Evolutionary conservation across 2,113 vertebrate species (phyloP).

Genomic region (Grammomys dolichurus): DNA sequence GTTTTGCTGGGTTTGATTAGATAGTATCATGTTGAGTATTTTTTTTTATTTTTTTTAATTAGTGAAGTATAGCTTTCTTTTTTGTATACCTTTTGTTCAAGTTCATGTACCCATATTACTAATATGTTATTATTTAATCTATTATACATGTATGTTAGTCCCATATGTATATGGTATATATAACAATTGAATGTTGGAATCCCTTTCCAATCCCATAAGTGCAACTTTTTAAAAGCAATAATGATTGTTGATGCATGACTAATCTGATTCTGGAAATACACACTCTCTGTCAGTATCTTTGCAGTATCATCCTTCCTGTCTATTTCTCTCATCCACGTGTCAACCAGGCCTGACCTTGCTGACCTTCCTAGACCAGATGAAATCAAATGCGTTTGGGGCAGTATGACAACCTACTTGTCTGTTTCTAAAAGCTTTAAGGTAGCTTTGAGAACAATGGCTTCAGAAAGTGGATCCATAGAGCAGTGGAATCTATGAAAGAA

Average conservation of each 20-base stretch:
- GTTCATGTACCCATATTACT: neutral
- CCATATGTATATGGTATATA: neutral
- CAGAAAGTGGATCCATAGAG: neutral
- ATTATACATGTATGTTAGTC: neutral
- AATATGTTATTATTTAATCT: neutral
- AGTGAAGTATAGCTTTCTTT: neutral
- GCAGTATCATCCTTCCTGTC: neutral
- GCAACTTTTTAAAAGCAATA: neutral
- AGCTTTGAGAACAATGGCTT: neutral
- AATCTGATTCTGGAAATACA: neutral
- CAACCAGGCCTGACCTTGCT: neutral
- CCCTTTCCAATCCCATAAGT: neutral
- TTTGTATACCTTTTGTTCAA: neutral
- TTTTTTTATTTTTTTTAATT: neutral
- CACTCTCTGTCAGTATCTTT: neutral
- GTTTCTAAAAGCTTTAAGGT: neutral
- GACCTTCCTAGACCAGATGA: neutral
- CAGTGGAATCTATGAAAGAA: neutral
- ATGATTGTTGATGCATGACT: neutral
- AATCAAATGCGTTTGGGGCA: neutral
- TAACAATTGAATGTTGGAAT: neutral
- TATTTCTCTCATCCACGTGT: neutral
- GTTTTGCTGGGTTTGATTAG: neutral
- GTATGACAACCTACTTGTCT: neutral
- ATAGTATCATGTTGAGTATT: neutral